These are phyloP conservation scores for Poecilus cupreus DNA, from an alignment of 2,888 invertebrate genomes.

Conservation along the genomic window DNA sequence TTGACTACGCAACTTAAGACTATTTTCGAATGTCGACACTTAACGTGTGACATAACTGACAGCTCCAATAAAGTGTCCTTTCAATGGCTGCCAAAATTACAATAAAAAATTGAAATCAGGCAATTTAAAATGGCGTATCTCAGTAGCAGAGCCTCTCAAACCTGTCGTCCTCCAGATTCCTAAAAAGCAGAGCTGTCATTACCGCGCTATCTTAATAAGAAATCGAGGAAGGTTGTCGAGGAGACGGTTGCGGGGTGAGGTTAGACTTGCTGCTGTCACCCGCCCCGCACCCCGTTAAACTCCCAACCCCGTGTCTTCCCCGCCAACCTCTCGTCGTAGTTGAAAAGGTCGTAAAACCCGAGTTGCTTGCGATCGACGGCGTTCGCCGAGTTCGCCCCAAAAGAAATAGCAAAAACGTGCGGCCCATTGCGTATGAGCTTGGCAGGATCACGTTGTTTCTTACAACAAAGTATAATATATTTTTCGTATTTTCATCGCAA, in stretches of 20 bases:
- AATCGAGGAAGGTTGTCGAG: conserved; percentile 9
- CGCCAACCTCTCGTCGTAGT: not conserved
- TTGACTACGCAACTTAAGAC: no score
- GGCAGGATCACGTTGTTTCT: not conserved
- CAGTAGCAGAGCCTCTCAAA: not conserved
- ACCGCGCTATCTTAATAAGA: conserved; percentile 52
- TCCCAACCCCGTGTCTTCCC: not conserved
- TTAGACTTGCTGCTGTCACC: not conserved
- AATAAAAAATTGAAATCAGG: not conserved
- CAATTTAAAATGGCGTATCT: conserved; percentile 48
- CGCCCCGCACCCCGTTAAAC: not conserved
- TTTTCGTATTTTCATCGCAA: no score
- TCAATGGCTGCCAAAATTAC: no score
- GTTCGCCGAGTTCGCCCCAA: conserved; percentile 6
- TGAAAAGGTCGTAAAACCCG: conserved; percentile 30
- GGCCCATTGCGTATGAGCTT: conserved; percentile 33
- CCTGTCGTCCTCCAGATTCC: not conserved
- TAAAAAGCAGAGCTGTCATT: conserved; percentile 38
- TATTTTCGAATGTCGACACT: no score
- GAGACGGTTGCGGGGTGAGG: not conserved
- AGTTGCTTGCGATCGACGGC: conserved; percentile 17
- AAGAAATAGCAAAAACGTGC: conserved; percentile 45
- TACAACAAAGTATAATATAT: no score
- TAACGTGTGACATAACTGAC: no score
- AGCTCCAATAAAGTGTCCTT: no score